Base-by-base conservation (phyloP, 2,113 vertebrate species). In the Zosterops japonicus region DNA sequence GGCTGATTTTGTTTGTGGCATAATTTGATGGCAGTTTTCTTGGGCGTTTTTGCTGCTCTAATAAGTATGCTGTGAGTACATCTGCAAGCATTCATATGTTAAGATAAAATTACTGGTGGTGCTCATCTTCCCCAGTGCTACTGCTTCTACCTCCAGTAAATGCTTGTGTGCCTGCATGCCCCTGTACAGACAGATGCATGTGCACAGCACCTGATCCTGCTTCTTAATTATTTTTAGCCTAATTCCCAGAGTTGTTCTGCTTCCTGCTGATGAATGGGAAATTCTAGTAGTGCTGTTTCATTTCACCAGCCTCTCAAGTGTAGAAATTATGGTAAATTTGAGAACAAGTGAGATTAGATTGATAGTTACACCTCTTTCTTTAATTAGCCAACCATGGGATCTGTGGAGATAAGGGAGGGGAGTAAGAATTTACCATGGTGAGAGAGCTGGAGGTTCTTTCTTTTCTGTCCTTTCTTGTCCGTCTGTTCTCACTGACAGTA, bases 171-270 rank as follows among this genome's bases (percentile, higher is more conserved):
- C 87, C 57, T 68, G 65, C 46, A 7, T 64, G 85, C 82, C 56
- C 18, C 0, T 27, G 39, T 57, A 63, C 59, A 69, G 55, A 53
- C 55, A 81, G 84, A 84, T 72, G 86, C 57, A 11, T 52, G 78
- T 18, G 28, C 12, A 6, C 63, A 50, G 64, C 89, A 94, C 91
- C 89, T 86, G 70, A 92, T 81, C 79, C 50, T 41, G 74, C 84
- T 87, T 23, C 84, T 91, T 89, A 84, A 87, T 80, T 94, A 87
- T 95, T 95, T 96, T 94, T 95, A 96, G 77, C 89, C 61, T n/a
- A 39, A 3, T 91, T 93, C 89, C 70, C 83, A 8, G 52, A 89
- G 81, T 93, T 94, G 67, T 84, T 94, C 68, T 89, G 72, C 91
- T 90, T 79, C 80, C 69, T 85, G 89, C 60, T 94, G 89, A 92